Evolutionary conservation across 1,140 invertebrate species (phyloP), one percentile per base, ranked within the genome.

Genomic region (Armadillidium nasatum): DNA sequence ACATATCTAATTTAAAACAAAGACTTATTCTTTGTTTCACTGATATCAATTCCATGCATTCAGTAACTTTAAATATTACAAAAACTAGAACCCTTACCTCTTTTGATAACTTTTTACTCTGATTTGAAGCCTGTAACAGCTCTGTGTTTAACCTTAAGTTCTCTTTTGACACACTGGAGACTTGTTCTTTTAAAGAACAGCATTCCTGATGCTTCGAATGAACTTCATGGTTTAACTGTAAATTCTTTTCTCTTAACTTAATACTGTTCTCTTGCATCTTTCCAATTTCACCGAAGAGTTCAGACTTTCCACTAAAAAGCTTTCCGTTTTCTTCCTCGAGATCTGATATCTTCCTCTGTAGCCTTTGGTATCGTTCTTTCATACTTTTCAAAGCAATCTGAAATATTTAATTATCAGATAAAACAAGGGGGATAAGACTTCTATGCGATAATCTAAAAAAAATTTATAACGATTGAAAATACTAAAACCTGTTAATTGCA

Each of bases 301-400:
- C 79, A n/a, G 79, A 78, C 73, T 80, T 80, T 22, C 79, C 79
- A 54, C 69, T 76, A 50, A 80, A 74, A 10, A 80, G 77, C 22
- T 75, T 74, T 60, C 76, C 74, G 71, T 80, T 80, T 72, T 80
- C 79, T 60, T 80, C 79, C 74, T 80, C 79, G 50, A 80, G 74
- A 23, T 78, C 72, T 33, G 79, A 75, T 67, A 80, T 74, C 77
- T 80, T 80, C 76, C 74, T 80, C 73, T 80, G 79, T 10, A 80
- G 75, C 67, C 78, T 80, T 66, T 80, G 77, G 73, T 80, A 80
- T 43, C 79, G 74, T 66, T 80, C 79, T 74, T 80, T 80, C 79
- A 80, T 80, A 74, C 78, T 80, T 71, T 75, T 78, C n/a, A 80
- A 74, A 66, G 79, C 79, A 74, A 80, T 76, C 79, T 80, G 69